phyloP scores from a whole-genome alignment of 2,888 invertebrate genomes.

The Luffia ferchaultella region DNA sequence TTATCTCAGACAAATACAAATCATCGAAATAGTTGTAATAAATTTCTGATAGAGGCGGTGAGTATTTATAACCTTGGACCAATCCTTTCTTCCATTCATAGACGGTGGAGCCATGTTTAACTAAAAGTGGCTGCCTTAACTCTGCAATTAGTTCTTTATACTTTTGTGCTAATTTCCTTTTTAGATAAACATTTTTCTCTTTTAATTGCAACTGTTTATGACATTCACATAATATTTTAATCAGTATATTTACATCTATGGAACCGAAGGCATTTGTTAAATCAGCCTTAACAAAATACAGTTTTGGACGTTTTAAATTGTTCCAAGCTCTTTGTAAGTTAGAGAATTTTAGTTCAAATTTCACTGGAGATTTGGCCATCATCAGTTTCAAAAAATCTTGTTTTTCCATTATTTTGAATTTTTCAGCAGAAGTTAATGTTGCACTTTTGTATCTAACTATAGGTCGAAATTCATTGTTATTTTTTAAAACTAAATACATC shows the following conservation, averaged over 20 bases:
- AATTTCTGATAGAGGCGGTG: constrained; percentile 55
- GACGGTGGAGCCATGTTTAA: constrained; percentile 51
- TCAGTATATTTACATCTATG: constrained; percentile 38
- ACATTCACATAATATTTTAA: constrained; percentile 35
- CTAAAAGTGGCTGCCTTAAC: constrained; percentile 38
- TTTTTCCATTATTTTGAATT: constrained; percentile 41
- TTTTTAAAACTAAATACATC: constrained; percentile 41
- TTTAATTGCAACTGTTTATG: constrained; percentile 29
- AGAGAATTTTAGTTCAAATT: constrained; percentile 34
- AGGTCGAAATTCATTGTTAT: constrained; percentile 39
- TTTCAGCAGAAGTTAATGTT: constrained; percentile 23
- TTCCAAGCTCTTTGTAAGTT: constrained; percentile 34
- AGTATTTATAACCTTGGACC: constrained; percentile 56
- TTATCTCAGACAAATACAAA: constrained; percentile 31
- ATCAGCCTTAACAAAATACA: constrained; percentile 56
- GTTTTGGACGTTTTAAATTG: constrained; percentile 30
- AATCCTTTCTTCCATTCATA: constrained; percentile 53
- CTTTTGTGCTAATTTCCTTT: constrained; percentile 34
- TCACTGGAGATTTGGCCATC: constrained; percentile 22
- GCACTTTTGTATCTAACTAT: constrained; percentile 47
- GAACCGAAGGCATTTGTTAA: constrained; percentile 57
- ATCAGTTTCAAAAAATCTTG: constrained; percentile 33
- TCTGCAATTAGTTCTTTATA: constrained; percentile 43
- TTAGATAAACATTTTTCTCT: constrained; percentile 28
- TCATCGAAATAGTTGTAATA: constrained; percentile 48